Conservation (phyloP, 2,113 vertebrate species). For the Oceanodroma tethys region DNA sequence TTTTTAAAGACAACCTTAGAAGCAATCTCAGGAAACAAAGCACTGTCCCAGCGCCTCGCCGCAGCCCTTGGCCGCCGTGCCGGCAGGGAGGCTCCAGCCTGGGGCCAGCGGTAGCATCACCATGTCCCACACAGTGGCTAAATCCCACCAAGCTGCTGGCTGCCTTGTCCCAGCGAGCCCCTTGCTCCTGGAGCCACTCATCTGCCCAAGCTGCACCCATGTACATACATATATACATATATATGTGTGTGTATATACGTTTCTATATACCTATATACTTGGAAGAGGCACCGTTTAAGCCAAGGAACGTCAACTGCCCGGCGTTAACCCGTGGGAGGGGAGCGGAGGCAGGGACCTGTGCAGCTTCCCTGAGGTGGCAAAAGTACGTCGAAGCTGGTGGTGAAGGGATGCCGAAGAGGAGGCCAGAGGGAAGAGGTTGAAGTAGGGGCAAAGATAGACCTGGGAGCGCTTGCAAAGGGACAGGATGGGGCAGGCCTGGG, state of each 20-base stretch:
- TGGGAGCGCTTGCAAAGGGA: neutral
- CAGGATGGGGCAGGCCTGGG: neutral
- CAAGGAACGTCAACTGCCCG: fast-evolving
- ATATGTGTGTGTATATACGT: neutral
- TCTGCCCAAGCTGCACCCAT: neutral
- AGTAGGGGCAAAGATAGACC: neutral
- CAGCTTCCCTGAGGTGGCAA: neutral
- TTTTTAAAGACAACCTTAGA: slow-evolving; percentile 1
- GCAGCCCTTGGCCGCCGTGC: fast-evolving
- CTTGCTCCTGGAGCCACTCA: neutral
- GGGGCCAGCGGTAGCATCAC: neutral
- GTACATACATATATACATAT: fast-evolving
- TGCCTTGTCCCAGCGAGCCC: fast-evolving
- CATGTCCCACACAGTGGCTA: fast-evolving
- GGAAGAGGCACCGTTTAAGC: neutral
- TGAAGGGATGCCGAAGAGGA: neutral
- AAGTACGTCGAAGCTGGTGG: neutral
- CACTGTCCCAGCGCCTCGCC: fast-evolving
- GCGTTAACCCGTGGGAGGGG: neutral
- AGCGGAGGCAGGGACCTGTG: neutral
- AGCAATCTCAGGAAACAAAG: slow-evolving; percentile 47
- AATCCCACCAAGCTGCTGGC: neutral
- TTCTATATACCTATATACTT: neutral
- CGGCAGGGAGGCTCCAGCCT: neutral
- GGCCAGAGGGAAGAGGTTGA: neutral